phyloP scores from a whole-genome alignment of 1,140 invertebrate species.

The Pachypeltis micranthus region DNA sequence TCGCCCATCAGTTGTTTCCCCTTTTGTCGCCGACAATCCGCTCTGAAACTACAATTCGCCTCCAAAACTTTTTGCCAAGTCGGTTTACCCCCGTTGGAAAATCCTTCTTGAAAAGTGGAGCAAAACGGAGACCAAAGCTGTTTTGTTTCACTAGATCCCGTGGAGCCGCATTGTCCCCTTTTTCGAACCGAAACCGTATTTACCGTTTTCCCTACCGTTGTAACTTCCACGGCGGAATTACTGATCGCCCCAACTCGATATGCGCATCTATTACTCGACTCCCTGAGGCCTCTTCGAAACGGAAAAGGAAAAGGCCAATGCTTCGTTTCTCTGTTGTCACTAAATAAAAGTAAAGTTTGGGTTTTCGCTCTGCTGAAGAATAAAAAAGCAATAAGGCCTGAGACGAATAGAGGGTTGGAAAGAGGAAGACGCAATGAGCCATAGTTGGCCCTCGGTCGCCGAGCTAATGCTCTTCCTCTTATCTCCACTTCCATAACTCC shows the following conservation, averaged over 20 bases:
- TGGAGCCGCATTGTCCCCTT: constrained; percentile 3
- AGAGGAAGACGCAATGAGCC: not conserved
- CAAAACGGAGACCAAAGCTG: not conserved
- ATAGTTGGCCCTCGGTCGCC: not conserved
- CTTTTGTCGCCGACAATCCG: no score
- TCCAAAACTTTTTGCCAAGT: not conserved
- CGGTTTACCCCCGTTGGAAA: not conserved
- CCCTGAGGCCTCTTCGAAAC: not conserved
- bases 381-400: constrained; percentile 4
- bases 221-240: constrained; percentile 2
- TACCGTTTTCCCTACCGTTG: not conserved
- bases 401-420: not conserved
- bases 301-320: not conserved
- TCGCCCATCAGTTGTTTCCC: no score
- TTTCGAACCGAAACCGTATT: not conserved
- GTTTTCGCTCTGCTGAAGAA: not conserved
- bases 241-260: not conserved
- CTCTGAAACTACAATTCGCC: constrained; percentile 1
- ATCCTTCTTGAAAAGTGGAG: not conserved
- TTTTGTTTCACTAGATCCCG: not conserved
- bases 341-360: constrained; percentile 5
- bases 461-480: not conserved
- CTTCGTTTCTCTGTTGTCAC: not conserved
- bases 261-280: constrained; percentile 3
- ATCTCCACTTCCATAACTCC: constrained; percentile 2